These are phyloP conservation scores for Clarias magur DNA, from an alignment of 2,113 vertebrate species.

Conservation along the genomic window DNA sequence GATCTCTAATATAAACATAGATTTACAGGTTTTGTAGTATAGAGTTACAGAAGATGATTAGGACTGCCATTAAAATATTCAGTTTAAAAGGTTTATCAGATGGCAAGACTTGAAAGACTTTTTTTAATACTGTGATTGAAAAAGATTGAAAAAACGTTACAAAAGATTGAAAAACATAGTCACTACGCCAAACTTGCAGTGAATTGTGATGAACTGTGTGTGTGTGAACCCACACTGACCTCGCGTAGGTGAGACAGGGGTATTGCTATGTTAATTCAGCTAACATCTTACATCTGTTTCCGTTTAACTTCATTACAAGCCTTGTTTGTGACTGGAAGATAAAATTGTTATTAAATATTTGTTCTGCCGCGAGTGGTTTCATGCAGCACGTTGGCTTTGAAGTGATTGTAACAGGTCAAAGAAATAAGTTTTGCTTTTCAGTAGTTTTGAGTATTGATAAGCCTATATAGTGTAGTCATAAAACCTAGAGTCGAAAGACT, in stretches of 20 bases:
- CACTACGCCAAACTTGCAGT: too few relatives aligned
- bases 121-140: too few relatives aligned
- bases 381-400: background rate
- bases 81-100: too few relatives aligned
- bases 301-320: background rate
- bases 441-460: slow-evolving; percentile 5
- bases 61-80: too few relatives aligned
- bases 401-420: background rate
- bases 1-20: background rate
- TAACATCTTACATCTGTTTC: background rate
- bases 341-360: background rate
- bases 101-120: too few relatives aligned
- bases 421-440: background rate
- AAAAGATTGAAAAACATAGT: too few relatives aligned
- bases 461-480: background rate
- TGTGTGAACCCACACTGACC: too few relatives aligned
- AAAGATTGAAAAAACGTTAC: too few relatives aligned
- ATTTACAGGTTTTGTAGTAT: background rate
- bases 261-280: background rate
- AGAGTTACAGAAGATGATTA: too few relatives aligned
- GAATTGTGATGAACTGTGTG: too few relatives aligned
- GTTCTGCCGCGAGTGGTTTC: background rate
- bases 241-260: too few relatives aligned
- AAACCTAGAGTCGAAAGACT: background rate
- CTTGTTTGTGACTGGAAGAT: background rate